These are phyloP conservation scores for Cynopterus brachyotis DNA, from an alignment of 2,113 vertebrate genomes.

Conservation along the genomic window DNA sequence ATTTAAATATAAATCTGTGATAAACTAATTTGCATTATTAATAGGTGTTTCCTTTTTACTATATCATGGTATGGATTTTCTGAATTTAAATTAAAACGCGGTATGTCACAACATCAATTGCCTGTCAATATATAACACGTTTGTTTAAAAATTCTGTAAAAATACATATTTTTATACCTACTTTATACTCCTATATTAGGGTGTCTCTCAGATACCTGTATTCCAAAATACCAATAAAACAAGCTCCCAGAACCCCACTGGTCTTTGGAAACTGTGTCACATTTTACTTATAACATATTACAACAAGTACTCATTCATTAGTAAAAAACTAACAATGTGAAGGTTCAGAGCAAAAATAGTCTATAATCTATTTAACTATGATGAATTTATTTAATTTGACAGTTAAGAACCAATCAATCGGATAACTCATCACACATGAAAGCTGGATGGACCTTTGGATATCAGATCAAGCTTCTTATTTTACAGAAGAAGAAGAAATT, in stretches of 20 bases:
- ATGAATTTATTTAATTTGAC: background rate
- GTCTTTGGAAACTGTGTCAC: background rate
- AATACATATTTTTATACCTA: background rate
- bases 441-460: background rate
- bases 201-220: background rate
- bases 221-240: conserved; percentile 17
- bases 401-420: background rate
- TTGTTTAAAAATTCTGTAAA: background rate
- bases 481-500: conserved; percentile 17
- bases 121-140: background rate
- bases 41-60: background rate
- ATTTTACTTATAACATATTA: conserved; percentile 6
- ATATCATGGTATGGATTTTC: background rate
- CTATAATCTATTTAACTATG: background rate
- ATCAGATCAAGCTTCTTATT: background rate
- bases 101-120: background rate
- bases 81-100: conserved; percentile 24
- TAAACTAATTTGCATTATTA: background rate
- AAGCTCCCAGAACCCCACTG: background rate
- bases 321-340: background rate
- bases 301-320: background rate
- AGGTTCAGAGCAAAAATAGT: conserved; percentile 2
- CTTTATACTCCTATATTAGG: background rate
- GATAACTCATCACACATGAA: background rate
- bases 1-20: background rate